Evolutionary conservation across 2,888 invertebrate species (phyloP), one percentile per base, ranked within the genome.

Genomic region (Eristalis tenax): DNA sequence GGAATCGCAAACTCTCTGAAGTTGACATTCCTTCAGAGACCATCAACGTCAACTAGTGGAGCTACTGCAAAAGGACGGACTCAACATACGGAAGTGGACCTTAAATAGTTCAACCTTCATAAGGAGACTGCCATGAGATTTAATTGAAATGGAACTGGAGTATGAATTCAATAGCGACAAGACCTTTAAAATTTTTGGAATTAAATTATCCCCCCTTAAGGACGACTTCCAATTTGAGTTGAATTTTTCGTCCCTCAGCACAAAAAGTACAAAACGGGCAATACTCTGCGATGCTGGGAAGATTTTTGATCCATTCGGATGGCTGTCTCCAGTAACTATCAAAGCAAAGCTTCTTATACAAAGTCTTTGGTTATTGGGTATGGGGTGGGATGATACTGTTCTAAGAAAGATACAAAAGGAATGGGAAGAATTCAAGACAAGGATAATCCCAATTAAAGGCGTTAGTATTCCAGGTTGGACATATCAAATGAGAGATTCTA

Each of bases 381-480:
- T 40, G 0, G 40, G 40, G 8, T 10, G 56, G 32, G 64, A 78
- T 40, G 57, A 71, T 32, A 57, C 63, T 56, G 69, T 57, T 2
- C 65, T 40, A 71, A 35, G 18, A 10, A 64, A 26, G 10, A 57
- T 70, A 32, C 56, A 70, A 65, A 65, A 61, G 4, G 50, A 61
- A 50, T 74, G 43, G 32, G 23, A 65, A n/a, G 74, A 43, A 68
- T 76, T 68, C 2, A 56, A 32, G 15, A 56, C 10, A 10, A 22
- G 56, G 8, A 2, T 56, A 22, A 2, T 4, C 1, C 22, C 56
- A 5, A 15, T 56, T 56, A 6, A 56, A 56, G 8, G 15, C 26
- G 26, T 26, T 26, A 26, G 26, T 2, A 26, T 1, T 26, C 26
- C 0, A 10, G 22, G 56, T 22, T 56, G 6, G 56, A 56, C 56